phyloP scores from a whole-genome alignment of 2,888 invertebrate genomes.

The Phragmatobia fuliginosa region DNA sequence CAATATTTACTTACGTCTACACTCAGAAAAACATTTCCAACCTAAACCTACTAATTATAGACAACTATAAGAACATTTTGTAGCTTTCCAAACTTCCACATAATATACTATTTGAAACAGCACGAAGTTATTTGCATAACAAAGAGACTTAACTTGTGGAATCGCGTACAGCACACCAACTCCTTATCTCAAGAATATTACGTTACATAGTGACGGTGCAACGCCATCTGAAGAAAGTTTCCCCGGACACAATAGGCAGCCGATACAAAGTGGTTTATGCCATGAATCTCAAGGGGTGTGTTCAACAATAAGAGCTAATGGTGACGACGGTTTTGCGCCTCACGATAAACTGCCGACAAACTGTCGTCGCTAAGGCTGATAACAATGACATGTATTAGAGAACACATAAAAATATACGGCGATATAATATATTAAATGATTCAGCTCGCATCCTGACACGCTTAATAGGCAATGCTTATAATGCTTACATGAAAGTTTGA shows the following conservation, averaged over 20 bases:
- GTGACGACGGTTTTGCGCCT: conserved; percentile 20
- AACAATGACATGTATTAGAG: conserved; percentile 44
- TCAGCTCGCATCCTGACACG: neutral
- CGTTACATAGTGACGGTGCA: conserved; percentile 33
- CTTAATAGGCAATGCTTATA: neutral
- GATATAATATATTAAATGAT: conserved; percentile 25
- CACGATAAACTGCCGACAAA: conserved; percentile 12
- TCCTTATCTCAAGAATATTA: conserved; percentile 41
- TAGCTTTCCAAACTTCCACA: neutral
- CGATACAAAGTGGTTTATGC: conserved; percentile 31
- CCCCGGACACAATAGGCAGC: conserved; percentile 50
- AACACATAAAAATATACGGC: conserved; percentile 28
- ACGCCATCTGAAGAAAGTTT: conserved; percentile 49
- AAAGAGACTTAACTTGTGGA: conserved; percentile 20
- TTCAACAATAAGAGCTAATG: conserved; percentile 41
- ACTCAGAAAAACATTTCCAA: too few relatives aligned
- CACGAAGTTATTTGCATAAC: conserved; percentile 24
- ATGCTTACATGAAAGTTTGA: neutral
- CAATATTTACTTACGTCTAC: too few relatives aligned
- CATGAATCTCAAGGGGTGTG: conserved; percentile 44
- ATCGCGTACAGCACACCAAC: conserved; percentile 12
- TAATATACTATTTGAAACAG: conserved; percentile 7
- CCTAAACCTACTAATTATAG: neutral
- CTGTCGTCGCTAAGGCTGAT: conserved; percentile 43
- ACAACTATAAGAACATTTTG: neutral